Evolutionary conservation across 2,888 invertebrate genomes (phyloP), one percentile per base, ranked within the genome.

Genomic region (Itoplectis maculator): DNA sequence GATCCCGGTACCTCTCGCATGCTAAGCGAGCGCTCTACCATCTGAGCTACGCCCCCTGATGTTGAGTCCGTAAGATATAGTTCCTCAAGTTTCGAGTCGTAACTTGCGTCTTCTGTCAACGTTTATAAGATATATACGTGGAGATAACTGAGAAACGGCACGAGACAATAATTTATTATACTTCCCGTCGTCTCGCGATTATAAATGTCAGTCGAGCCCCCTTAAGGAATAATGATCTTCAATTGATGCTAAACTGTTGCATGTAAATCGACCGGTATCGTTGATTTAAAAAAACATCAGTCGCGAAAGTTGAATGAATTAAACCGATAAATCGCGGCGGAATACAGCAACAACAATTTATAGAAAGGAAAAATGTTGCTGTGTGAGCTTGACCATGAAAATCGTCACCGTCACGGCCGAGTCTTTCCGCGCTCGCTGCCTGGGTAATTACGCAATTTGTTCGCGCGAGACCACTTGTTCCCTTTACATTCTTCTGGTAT

Each of bases 1-100:
- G 87, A 89, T 89, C 87, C 86, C 85, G 87, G 86, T 87, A 87
- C 86, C 88, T 88, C 88, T 88, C 88, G 84, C 87, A 86, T 87
- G 86, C 87, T 84, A 87, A 88, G 84, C 87, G 88, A 87, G 86
- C 86, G 86, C 85, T 88, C 85, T 88, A 87, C 86, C 86, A 87
- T 88, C 86, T 88, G 86, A 87, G 85, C 88, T 88, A 87, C 88
- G 86, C 87, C 86, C 86, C 86, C 87, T 69, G 69, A 51, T 83
- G 49, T 23, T 15, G 3, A 11, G 3, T 9, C 0, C 3, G 0
- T 0, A 23, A 3, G 15, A 73, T 69, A 76, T 42, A 11, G 9
- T 23, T 6, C 2, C 0, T 23, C 7, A 35, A 23, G 13, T 63
- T 9, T n/a, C 20, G 23, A 54, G 6, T 8, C 23, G 9, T n/a